These are phyloP conservation scores for Conus canariensis DNA, from an alignment of 2,888 invertebrate genomes.

Conservation along the genomic window DNA sequence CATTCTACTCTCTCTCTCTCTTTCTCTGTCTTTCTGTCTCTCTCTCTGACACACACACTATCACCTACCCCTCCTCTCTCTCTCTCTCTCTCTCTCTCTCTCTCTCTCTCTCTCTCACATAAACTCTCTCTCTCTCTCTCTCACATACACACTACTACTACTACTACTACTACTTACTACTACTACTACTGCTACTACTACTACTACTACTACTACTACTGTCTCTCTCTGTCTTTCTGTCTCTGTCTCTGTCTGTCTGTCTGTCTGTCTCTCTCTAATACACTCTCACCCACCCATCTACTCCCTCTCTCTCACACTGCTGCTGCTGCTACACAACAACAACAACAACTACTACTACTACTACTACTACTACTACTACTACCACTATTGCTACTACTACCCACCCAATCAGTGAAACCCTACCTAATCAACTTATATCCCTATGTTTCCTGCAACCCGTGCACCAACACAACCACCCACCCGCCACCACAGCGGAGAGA, in stretches of 20 bases:
- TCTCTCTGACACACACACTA: background rate
- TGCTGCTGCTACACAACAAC: too few species aligned
- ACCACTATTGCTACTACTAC: too few species aligned
- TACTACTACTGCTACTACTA: too few species aligned
- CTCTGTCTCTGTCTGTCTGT: background rate
- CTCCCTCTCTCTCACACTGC: background rate
- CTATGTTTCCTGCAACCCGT: too few species aligned
- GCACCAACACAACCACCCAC: background rate
- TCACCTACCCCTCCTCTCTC: background rate
- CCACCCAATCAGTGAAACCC: too few species aligned
- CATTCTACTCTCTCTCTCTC: slow-evolving; percentile 12
- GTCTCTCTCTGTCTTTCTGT: background rate
- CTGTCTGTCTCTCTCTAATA: background rate
- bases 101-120: slow-evolving; percentile 21
- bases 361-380: too few species aligned
- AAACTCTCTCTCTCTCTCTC: slow-evolving; percentile 20
- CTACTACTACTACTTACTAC: background rate
- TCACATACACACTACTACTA: background rate
- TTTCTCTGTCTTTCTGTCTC: slow-evolving; percentile 21
- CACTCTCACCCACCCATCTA: background rate
- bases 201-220: background rate
- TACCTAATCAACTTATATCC: too few species aligned
- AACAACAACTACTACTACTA: too few species aligned
- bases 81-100: slow-evolving; percentile 14
- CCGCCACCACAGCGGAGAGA: slow-evolving; percentile 64